A percentile compares a stretch with the other conserved stretches of the same genome.
Conservation (phyloP, 2,888 invertebrate genomes). For the Gastrophysa polygoni region DNA sequence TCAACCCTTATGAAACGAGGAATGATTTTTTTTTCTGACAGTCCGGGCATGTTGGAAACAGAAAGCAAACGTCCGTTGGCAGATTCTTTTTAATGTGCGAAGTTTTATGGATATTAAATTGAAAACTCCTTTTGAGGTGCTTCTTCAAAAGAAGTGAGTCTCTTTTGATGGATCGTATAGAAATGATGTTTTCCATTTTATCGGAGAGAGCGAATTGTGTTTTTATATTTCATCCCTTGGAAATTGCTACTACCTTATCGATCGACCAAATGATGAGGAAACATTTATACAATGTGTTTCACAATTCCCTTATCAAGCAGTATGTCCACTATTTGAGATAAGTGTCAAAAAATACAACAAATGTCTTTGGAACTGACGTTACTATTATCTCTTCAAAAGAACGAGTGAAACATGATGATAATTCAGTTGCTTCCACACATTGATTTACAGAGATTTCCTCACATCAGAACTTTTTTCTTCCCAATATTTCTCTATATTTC, state of each 20-base stretch:
- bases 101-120: constrained; percentile 49
- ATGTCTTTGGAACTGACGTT: too few relatives aligned
- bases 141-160: constrained; percentile 37
- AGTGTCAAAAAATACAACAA: too few relatives aligned
- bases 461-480: too few relatives aligned
- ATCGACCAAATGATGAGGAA: background rate
- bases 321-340: too few relatives aligned
- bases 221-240: constrained; percentile 22
- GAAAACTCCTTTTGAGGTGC: constrained; percentile 39
- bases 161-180: constrained; percentile 24
- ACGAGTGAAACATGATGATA: too few relatives aligned
- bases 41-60: constrained; percentile 17
- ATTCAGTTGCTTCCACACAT: too few relatives aligned
- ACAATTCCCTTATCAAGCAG: too few relatives aligned
- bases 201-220: constrained; percentile 23
- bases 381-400: too few relatives aligned
- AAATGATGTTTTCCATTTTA: constrained; percentile 23
- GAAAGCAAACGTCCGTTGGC: constrained; percentile 24
- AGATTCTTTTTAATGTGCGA: constrained; percentile 38
- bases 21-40: constrained; percentile 3
- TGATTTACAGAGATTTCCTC: too few relatives aligned
- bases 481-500: too few relatives aligned
- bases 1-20: constrained; percentile 3
- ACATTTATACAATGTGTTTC: too few relatives aligned
- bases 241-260: constrained; percentile 12